These are phyloP conservation scores for Lepidurus apus DNA, from an alignment of 1,140 invertebrate species.

Conservation along the genomic window DNA sequence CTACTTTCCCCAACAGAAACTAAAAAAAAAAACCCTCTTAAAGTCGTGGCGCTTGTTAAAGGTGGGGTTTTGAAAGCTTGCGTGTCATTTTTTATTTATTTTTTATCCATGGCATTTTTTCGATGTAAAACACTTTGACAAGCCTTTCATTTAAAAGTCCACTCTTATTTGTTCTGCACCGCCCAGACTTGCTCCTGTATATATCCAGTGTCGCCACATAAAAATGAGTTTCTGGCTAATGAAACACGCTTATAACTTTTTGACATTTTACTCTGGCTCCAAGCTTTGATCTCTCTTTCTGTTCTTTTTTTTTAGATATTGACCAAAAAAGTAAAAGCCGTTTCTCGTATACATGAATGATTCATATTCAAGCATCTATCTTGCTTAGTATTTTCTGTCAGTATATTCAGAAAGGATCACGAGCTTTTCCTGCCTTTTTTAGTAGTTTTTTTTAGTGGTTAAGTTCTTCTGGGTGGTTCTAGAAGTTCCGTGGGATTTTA, in stretches of 20 bases:
- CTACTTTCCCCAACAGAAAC: background rate
- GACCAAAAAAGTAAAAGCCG: conserved; percentile 11
- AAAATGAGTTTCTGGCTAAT: background rate
- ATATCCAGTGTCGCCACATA: background rate
- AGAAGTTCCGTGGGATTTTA: no score
- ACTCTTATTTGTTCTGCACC: background rate
- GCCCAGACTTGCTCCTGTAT: background rate
- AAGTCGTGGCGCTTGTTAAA: background rate
- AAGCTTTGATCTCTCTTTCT: background rate
- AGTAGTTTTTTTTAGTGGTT: background rate
- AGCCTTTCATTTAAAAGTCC: conserved; percentile 1
- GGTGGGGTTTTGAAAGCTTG: background rate
- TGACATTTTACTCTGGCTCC: background rate
- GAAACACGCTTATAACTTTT: background rate
- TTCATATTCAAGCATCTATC: background rate
- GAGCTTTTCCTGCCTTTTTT: background rate
- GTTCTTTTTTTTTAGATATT: background rate
- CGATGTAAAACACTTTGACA: background rate
- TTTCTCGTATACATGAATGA: conserved; percentile 11
- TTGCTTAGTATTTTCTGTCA: background rate
- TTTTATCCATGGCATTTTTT: background rate
- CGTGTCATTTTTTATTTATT: background rate
- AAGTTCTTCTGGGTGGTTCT: background rate
- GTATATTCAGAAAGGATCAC: background rate
- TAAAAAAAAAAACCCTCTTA: background rate